Evolutionary conservation across 2,113 vertebrate genomes (phyloP), one percentile per base, ranked within the genome.

Genomic region (Cyprinodon variegatus): DNA sequence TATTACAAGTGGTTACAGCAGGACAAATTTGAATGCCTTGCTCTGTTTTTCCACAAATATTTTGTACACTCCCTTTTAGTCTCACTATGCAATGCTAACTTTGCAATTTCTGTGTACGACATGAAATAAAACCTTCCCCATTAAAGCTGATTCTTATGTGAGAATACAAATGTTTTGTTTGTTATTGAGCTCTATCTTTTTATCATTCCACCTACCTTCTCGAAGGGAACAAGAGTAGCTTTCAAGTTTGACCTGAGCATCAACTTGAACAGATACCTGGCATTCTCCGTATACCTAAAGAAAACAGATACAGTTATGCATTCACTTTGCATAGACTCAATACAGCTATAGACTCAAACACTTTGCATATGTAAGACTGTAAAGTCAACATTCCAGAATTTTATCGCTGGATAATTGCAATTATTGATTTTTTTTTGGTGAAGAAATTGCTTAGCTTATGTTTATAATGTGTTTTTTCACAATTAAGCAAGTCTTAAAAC

Each of bases 231-330:
- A 92, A 73, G 85, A 81, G 81, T 90, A 92, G 45, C 38, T 88
- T 15, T 81, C 71, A n/a, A 92, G 85, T 74, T 50, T 78, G 66
- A 88, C 77, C 29, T 77, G 46, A 50, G 76, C 14, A 57, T 73
- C 81, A 38, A 66, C 20, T 0, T 7, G 14, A 39, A 41, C 85
- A 12, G 81, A 88, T 3, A 85, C 20, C 38, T 84, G 63, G 74
- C 91, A 92, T 72, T 90, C 89, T 59, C 91, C 91, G 22, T 89
- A 90, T 60, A 85, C 89, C 91, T 92, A 62, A 57, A 37, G 68
- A 17, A 77, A 14, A 68, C n/a, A 66, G 36, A 66, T 57, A 20
- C 13, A 53, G 6, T 17, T 53, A 53, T 20, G 15, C 3, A 7
- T 5, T 50, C 12, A 50, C 48, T 20, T 57, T 57, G 50, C 9